phyloP scores from a whole-genome alignment of 2,113 vertebrate genomes.

The Dunckerocampus dactyliophorus region DNA sequence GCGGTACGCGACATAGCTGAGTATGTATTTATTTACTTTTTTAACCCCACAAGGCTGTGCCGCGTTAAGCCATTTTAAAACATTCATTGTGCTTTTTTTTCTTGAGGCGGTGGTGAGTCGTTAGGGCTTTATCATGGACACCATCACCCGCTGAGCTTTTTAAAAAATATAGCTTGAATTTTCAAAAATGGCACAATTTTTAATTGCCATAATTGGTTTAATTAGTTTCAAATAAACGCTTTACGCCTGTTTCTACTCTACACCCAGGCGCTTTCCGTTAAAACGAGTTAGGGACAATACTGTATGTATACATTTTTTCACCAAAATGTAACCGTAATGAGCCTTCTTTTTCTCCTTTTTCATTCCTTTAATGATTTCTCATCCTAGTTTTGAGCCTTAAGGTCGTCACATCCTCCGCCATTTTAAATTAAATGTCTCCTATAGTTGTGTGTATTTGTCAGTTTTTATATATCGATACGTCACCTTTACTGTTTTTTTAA shows the following conservation, averaged over 20 bases:
- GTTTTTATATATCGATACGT: constrained; percentile 34
- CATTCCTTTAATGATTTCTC: constrained; percentile 39
- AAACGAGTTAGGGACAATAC: background rate
- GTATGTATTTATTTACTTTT: background rate
- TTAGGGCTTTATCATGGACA: constrained; percentile 15
- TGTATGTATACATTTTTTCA: constrained; percentile 13
- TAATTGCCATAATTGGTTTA: constrained; percentile 23
- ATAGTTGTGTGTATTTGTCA: constrained; percentile 11
- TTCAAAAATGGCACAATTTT: constrained; percentile 7
- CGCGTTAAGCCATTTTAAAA: no score
- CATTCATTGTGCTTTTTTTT: background rate
- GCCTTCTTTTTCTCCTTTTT: constrained; percentile 37
- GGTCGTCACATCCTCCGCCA: constrained; percentile 68
- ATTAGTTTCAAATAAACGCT: constrained; percentile 6
- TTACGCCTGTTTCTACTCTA: background rate
- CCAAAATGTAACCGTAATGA: constrained; percentile 28
- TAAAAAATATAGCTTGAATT: constrained; percentile 5
- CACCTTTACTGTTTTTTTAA: constrained; percentile 20
- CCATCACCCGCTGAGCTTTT: constrained; percentile 46
- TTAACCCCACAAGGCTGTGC: no score
- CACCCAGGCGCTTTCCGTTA: constrained; percentile 6
- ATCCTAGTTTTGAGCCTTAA: constrained; percentile 40
- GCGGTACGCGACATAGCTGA: constrained; percentile 31
- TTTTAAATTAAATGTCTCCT: constrained; percentile 63
- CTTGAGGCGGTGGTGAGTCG: constrained; percentile 1